These are phyloP conservation scores for Idaea biselata DNA, from an alignment of 2,888 invertebrate genomes.

Conservation along the genomic window DNA sequence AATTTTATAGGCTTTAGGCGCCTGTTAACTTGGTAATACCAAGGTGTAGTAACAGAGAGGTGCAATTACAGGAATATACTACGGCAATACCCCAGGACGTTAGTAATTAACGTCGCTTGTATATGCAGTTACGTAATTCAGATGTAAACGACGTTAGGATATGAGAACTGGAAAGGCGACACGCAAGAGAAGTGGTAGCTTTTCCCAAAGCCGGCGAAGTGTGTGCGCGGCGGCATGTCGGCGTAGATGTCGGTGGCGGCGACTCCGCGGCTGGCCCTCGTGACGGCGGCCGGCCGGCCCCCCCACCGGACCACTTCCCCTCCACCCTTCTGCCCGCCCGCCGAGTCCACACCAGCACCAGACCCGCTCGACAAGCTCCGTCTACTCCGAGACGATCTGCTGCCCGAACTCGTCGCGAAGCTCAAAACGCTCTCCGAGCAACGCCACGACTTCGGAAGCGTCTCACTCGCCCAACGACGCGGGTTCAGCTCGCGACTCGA, in stretches of 20 bases:
- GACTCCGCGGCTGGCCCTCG: conserved; percentile 75
- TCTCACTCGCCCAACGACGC: conserved; percentile 66
- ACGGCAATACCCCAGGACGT: neutral
- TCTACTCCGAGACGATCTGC: conserved; percentile 54
- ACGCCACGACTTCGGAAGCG: conserved; percentile 69
- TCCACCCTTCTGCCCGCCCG: conserved; percentile 44
- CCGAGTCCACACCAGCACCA: conserved; percentile 21
- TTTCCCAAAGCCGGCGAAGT: conserved; percentile 77
- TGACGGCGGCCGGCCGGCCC: conserved; percentile 75
- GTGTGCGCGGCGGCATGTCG: conserved; percentile 71
- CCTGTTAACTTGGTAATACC: conserved; percentile 12
- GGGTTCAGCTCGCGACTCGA: conserved; percentile 50
- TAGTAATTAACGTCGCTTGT: neutral
- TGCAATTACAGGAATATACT: conserved; percentile 15
- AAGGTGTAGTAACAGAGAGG: conserved; percentile 7
- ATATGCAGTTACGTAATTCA: conserved; percentile 34
- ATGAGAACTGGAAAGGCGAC: conserved; percentile 75
- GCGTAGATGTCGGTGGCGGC: conserved; percentile 71
- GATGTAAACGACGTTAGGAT: conserved; percentile 74
- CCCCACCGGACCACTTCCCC: conserved; percentile 70
- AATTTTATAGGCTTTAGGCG: conserved; percentile 20
- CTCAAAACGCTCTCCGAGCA: conserved; percentile 70
- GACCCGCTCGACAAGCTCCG: conserved; percentile 37
- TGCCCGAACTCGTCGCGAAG: conserved; percentile 48
- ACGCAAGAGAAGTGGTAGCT: conserved; percentile 79